These are phyloP conservation scores for Poecile atricapillus DNA, from an alignment of 2,113 vertebrate genomes.

Conservation along the genomic window DNA sequence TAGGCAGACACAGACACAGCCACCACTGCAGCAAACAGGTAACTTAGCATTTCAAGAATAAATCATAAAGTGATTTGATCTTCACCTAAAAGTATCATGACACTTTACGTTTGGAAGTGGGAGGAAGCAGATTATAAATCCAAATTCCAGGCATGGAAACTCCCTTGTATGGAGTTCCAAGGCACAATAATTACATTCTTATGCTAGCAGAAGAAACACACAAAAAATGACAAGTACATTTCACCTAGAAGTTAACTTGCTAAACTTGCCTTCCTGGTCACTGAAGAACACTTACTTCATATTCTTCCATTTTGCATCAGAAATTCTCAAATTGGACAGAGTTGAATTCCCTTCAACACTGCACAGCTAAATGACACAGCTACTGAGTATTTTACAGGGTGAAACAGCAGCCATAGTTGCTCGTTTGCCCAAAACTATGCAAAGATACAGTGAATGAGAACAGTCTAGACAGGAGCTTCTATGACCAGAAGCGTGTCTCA, in stretches of 20 bases:
- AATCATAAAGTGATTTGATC: conserved; percentile 11
- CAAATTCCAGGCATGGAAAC: conserved; percentile 52
- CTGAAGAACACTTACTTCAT: neutral
- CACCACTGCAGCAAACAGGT: neutral
- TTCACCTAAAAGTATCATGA: conserved; percentile 30
- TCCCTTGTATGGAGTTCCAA: conserved; percentile 19
- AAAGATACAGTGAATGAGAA: neutral
- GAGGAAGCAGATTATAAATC: conserved; percentile 43
- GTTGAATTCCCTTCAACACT: neutral
- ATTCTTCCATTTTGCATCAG: neutral
- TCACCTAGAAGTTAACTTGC: neutral
- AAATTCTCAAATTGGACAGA: neutral
- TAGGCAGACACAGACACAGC: neutral
- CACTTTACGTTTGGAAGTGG: neutral
- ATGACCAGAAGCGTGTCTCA: neutral
- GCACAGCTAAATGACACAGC: neutral
- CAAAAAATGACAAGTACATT: neutral
- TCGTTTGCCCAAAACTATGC: neutral
- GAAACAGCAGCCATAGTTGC: neutral
- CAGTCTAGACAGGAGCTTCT: neutral
- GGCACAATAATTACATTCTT: conserved; percentile 57
- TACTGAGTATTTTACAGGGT: neutral
- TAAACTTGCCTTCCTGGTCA: neutral
- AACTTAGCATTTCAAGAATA: conserved; percentile 45
- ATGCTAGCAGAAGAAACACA: neutral